Evolutionary conservation across 2,113 vertebrate genomes (phyloP).

Genomic region (Deroptyus accipitrinus): DNA sequence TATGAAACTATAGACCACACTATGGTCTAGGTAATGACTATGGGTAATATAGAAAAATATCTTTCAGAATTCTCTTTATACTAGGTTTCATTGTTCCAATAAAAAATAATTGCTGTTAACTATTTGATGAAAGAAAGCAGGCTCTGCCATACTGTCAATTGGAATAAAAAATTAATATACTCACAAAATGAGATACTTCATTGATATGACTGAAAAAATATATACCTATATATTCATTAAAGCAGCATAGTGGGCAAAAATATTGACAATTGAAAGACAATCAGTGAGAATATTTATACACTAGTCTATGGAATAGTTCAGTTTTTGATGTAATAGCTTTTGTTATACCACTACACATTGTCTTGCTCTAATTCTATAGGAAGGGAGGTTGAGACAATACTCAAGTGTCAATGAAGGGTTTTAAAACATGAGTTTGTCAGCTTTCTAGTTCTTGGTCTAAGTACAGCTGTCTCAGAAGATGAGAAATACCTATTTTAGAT

Average conservation of each 20-base stretch:
- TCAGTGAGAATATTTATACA: background rate
- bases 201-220: background rate
- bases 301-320: background rate
- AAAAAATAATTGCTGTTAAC: background rate
- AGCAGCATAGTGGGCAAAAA: background rate
- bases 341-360: accelerated
- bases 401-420: background rate
- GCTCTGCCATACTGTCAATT: background rate
- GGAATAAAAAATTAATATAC: background rate
- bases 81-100: background rate
- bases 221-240: background rate
- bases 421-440: background rate
- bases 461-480: background rate
- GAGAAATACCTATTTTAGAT: background rate
- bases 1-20: background rate
- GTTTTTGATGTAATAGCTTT: background rate
- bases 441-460: background rate
- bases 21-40: background rate
- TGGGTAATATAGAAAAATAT: background rate
- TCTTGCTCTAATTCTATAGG: background rate
- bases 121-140: background rate
- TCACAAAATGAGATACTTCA: background rate
- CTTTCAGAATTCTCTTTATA: background rate
- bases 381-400: background rate
- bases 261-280: background rate